These are phyloP conservation scores for Platycheirus albimanus DNA, from an alignment of 2,888 invertebrate species.

Conservation along the genomic window DNA sequence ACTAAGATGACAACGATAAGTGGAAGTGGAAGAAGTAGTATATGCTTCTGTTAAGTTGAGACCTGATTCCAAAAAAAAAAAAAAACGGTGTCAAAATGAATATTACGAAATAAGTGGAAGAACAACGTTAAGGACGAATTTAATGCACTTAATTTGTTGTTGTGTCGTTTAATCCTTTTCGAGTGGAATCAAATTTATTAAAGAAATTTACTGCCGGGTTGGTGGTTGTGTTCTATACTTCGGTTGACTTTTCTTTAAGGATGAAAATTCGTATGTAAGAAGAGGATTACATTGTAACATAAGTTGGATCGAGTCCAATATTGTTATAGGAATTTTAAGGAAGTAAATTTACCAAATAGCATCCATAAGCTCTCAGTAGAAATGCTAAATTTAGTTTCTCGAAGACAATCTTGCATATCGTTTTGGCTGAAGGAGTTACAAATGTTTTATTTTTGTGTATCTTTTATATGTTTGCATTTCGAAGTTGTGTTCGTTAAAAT, in stretches of 20 bases:
- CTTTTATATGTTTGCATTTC: too few species aligned
- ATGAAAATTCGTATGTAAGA: background rate
- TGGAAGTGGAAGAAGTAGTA: slow-evolving; percentile 6
- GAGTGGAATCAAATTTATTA: background rate
- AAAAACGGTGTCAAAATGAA: slow-evolving; percentile 53
- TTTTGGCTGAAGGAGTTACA: too few species aligned
- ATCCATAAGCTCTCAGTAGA: background rate
- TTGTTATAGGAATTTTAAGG: background rate
- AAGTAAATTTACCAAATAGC: background rate
- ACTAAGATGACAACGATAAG: background rate
- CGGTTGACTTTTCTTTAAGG: background rate
- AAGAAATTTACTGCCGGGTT: background rate
- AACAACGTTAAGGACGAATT: slow-evolving; percentile 1
- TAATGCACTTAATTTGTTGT: slow-evolving; percentile 11
- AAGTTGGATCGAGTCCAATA: background rate
- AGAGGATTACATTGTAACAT: background rate
- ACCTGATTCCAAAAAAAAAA: slow-evolving; percentile 49
- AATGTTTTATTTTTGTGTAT: too few species aligned
- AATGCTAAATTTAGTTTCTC: too few species aligned
- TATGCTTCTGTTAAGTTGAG: slow-evolving; percentile 26
- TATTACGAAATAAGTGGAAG: background rate
- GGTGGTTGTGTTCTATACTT: background rate
- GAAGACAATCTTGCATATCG: too few species aligned
- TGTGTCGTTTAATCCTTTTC: background rate
- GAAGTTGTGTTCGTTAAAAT: too few species aligned